Conservation (phyloP, 2,888 invertebrate genomes). For the Parnassius glacialis region DNA sequence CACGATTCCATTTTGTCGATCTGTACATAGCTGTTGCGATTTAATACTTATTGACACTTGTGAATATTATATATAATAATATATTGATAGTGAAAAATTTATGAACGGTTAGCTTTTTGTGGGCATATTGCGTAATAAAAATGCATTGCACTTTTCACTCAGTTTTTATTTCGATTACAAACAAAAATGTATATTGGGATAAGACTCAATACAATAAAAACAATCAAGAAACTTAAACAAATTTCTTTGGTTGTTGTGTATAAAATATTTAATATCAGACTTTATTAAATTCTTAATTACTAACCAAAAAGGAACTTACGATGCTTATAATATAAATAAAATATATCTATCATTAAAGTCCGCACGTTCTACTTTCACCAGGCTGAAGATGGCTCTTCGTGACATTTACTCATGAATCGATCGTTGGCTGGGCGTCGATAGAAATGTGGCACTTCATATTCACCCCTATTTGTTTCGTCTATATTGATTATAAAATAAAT, state of each 20-base stretch:
- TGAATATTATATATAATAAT: slow-evolving; percentile 52
- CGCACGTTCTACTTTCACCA: too few relatives aligned
- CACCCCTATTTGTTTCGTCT: too few relatives aligned
- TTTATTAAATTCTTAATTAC: slow-evolving; percentile 7
- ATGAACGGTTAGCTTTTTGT: slow-evolving; percentile 76
- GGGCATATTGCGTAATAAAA: slow-evolving; percentile 76
- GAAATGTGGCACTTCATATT: too few relatives aligned
- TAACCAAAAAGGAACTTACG: slow-evolving; percentile 10
- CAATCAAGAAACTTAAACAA: neutral
- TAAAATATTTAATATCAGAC: slow-evolving; percentile 20
- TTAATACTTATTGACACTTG: slow-evolving; percentile 12
- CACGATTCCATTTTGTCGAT: too few relatives aligned
- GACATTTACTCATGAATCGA: too few relatives aligned
- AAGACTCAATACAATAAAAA: slow-evolving; percentile 12
- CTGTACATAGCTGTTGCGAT: neutral
- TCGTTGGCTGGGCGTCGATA: too few relatives aligned
- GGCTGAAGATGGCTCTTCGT: too few relatives aligned
- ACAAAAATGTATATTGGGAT: slow-evolving; percentile 26
- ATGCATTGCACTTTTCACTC: slow-evolving; percentile 60
- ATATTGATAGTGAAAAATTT: slow-evolving; percentile 68
- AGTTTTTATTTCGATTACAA: slow-evolving; percentile 37
- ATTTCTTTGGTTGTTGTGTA: slow-evolving; percentile 7
- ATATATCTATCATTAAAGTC: too few relatives aligned
- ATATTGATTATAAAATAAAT: too few relatives aligned
- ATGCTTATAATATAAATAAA: neutral